Evolutionary conservation across 2,797 vertebrate genomes (phyloP).

Genomic region (Kryptopterus vitreolus): DNA sequence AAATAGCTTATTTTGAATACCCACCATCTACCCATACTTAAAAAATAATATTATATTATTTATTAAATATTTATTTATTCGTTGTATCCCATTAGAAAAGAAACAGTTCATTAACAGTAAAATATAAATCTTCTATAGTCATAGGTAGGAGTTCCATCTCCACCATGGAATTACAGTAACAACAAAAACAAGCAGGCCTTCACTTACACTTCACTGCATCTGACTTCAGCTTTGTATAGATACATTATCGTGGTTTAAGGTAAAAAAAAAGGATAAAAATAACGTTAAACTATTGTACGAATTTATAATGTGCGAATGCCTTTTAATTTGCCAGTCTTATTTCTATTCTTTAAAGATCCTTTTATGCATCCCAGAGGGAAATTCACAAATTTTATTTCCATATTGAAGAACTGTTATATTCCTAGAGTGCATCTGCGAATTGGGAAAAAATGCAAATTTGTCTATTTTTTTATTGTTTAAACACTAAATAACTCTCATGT

Average conservation of each 20-base stretch:
- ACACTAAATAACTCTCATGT: no score
- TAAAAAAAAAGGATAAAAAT: no score
- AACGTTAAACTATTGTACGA: no score
- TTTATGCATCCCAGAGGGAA: no score
- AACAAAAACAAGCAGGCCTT: neutral
- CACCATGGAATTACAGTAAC: neutral
- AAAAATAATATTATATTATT: neutral
- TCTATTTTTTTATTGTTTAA: no score
- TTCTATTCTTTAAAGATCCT: neutral
- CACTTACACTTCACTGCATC: neutral
- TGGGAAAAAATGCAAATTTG: no score
- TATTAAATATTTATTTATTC: neutral
- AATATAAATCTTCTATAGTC: neutral
- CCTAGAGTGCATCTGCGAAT: no score
- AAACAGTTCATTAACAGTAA: neutral
- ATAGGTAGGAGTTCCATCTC: neutral
- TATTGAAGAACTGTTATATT: neutral
- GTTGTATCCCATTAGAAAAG: neutral
- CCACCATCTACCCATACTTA: neutral
- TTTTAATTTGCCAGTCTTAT: neutral
- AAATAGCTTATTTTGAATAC: neutral
- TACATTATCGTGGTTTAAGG: neutral
- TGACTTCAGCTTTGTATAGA: neutral
- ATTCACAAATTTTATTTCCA: neutral
- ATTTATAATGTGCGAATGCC: neutral